These are phyloP conservation scores for Acanthochromis polyacanthus DNA, from an alignment of 2,113 vertebrate genomes.

Conservation along the genomic window DNA sequence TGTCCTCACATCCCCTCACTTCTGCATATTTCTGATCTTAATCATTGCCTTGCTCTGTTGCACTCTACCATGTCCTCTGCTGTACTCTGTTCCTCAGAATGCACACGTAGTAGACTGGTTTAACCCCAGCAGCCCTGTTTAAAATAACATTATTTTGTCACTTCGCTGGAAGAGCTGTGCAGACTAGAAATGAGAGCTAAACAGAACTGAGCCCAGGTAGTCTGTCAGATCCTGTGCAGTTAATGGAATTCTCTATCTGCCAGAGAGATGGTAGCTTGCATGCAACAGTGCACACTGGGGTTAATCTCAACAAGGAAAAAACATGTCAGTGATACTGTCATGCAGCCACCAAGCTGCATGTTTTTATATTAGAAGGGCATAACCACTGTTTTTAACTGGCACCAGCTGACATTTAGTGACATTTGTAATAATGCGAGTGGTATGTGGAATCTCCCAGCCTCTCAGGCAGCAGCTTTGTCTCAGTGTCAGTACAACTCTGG, in stretches of 20 bases:
- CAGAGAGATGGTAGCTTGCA: not conserved
- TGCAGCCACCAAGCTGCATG: not conserved
- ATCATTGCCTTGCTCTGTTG: not conserved
- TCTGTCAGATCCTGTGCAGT: slow-evolving; percentile 4
- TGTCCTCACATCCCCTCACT: not conserved
- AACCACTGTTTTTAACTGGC: slow-evolving; percentile 20
- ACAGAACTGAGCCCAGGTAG: not conserved
- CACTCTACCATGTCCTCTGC: not conserved
- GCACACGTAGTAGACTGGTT: not conserved
- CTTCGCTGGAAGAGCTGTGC: not conserved
- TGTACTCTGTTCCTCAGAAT: not conserved
- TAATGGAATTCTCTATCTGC: not conserved
- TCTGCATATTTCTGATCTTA: not conserved
- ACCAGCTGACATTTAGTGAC: slow-evolving; percentile 47
- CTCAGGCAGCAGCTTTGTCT: slow-evolving; percentile 48
- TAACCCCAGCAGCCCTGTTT: not conserved
- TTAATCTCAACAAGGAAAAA: not conserved
- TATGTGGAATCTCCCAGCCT: slow-evolving; percentile 30
- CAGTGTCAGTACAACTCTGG: slow-evolving; percentile 43
- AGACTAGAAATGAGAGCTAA: slow-evolving; percentile 11
- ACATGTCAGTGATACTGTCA: not conserved
- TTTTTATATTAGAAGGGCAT: slow-evolving; percentile 32
- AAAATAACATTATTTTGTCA: not conserved
- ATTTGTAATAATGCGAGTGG: slow-evolving; percentile 53
- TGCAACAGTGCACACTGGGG: not conserved